Percentiles rank a stretch among this genome's conserved stretches.
These are phyloP conservation scores for Pungitius pungitius DNA, from an alignment of 2,113 vertebrate species.

Conservation along the genomic window DNA sequence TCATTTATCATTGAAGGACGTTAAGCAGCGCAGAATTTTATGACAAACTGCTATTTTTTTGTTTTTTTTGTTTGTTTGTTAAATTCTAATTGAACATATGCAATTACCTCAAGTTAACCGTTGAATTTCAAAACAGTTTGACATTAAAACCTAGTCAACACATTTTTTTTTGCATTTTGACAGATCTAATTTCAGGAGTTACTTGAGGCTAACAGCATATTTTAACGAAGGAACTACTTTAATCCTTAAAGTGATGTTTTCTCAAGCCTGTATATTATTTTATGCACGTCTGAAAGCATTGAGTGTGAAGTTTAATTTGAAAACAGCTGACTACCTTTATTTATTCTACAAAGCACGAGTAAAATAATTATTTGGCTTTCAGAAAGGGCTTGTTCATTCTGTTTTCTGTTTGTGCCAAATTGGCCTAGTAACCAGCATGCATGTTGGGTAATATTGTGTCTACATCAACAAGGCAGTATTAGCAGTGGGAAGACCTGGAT, in stretches of 20 bases:
- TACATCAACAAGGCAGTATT: constrained; percentile 73
- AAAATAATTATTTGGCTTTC: constrained; percentile 37
- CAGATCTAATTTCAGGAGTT: background rate
- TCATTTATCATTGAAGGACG: constrained; percentile 35
- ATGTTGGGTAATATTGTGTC: constrained; percentile 57
- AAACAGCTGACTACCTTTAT: constrained; percentile 42
- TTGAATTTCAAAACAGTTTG: constrained; percentile 16
- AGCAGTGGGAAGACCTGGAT: constrained; percentile 68
- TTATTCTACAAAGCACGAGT: constrained; percentile 49
- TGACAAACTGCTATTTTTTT: background rate
- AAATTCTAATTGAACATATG: constrained; percentile 33
- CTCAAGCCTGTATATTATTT: constrained; percentile 16
- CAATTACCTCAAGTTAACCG: constrained; percentile 34
- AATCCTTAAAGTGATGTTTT: background rate
- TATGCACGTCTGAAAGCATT: constrained; percentile 51
- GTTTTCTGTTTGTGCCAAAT: constrained; percentile 40
- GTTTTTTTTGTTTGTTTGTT: constrained; percentile 26
- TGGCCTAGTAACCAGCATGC: constrained; percentile 66
- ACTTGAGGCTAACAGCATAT: constrained; percentile 30
- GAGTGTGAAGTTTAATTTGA: constrained; percentile 27
- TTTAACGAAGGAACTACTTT: background rate
- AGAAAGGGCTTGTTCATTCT: constrained; percentile 27
- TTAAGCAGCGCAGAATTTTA: constrained; percentile 44
- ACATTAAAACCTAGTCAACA: constrained; percentile 22
- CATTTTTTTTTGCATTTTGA: background rate